Evolutionary conservation across 2,888 invertebrate species (phyloP).

Genomic region (Bruchidius siliquastri): DNA sequence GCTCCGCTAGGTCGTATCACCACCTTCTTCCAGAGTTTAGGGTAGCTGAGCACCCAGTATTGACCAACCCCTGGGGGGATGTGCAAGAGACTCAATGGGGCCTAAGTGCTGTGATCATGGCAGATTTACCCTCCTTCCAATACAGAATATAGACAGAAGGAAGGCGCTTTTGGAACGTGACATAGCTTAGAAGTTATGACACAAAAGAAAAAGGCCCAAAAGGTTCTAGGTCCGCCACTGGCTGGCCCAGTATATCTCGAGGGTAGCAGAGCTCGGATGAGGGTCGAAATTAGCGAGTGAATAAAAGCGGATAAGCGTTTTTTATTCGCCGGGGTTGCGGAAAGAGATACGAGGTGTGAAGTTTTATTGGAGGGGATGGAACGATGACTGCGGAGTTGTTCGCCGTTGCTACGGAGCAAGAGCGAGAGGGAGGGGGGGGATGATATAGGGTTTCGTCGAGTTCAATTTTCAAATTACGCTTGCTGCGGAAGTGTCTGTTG

Average conservation of each 20-base stretch:
- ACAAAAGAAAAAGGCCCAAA: too few relatives aligned
- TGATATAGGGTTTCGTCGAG: not conserved
- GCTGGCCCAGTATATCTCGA: not conserved
- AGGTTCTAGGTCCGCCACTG: not conserved
- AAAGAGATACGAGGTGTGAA: not conserved
- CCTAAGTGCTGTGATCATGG: too few relatives aligned
- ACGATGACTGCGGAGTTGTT: not conserved
- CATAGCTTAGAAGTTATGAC: too few relatives aligned
- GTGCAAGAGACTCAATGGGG: too few relatives aligned
- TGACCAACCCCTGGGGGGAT: too few relatives aligned
- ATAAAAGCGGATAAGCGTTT: slow-evolving; percentile 4
- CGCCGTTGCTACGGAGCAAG: not conserved
- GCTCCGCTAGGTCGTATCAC: too few relatives aligned
- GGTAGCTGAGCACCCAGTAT: too few relatives aligned
- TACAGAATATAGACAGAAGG: too few relatives aligned
- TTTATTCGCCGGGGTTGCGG: slow-evolving; percentile 1
- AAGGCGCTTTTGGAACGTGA: too few relatives aligned
- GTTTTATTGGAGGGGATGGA: not conserved
- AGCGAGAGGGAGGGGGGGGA: not conserved
- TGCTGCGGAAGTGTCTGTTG: not conserved
- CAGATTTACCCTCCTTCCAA: too few relatives aligned
- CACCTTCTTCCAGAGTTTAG: too few relatives aligned
- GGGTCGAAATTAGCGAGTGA: slow-evolving; percentile 2
- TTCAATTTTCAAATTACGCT: not conserved
- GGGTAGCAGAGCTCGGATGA: not conserved